These are phyloP conservation scores for Eupeodes latifasciatus DNA, from an alignment of 2,888 invertebrate genomes.

Conservation along the genomic window DNA sequence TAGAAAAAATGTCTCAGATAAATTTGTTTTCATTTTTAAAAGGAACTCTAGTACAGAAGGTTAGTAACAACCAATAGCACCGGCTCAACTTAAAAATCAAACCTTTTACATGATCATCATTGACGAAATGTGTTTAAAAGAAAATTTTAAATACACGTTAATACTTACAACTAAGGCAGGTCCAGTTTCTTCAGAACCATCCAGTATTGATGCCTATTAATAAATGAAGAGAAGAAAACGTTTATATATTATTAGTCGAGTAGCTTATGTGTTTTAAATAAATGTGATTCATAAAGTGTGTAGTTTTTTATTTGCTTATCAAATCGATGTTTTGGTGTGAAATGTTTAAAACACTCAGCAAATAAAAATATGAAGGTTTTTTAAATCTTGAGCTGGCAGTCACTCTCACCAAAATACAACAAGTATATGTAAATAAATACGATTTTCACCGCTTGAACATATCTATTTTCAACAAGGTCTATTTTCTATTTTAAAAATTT, in stretches of 20 bases:
- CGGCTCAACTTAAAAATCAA: constrained; percentile 66
- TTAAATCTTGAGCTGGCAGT: too few relatives aligned
- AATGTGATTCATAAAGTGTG: too few relatives aligned
- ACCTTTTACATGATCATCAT: constrained; percentile 72
- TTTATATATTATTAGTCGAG: background rate
- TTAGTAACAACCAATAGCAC: constrained; percentile 16
- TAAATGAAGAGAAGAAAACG: background rate
- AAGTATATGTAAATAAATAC: too few relatives aligned
- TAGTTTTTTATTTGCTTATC: too few relatives aligned
- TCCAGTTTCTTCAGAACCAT: constrained; percentile 28
- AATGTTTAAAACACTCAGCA: too few relatives aligned
- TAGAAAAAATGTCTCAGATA: constrained; percentile 53
- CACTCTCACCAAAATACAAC: too few relatives aligned
- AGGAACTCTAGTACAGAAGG: constrained; percentile 57
- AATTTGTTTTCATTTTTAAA: constrained; percentile 53
- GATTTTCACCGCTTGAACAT: too few relatives aligned
- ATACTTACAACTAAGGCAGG: constrained; percentile 54
- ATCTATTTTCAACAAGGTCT: too few relatives aligned
- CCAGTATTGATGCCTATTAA: constrained; percentile 37
- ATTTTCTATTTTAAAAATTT: background rate
- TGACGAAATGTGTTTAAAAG: constrained; percentile 1
- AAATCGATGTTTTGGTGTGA: too few relatives aligned
- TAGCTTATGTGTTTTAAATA: background rate
- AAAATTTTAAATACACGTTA: background rate
- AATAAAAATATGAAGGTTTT: too few relatives aligned